These are phyloP conservation scores for Hystrix cristata DNA, from an alignment of 2,113 vertebrate genomes.

Conservation along the genomic window DNA sequence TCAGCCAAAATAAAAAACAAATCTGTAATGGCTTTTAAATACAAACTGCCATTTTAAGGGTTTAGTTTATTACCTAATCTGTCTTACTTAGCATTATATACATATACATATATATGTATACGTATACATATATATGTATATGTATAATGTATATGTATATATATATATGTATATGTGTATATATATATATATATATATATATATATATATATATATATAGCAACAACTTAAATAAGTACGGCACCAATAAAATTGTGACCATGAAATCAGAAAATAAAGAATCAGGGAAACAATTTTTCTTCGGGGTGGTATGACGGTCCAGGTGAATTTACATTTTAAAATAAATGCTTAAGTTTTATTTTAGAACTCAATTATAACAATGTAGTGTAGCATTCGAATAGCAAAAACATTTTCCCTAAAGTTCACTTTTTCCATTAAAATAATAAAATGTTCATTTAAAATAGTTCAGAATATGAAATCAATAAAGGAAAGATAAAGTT, in stretches of 20 bases:
- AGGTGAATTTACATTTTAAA: conserved; percentile 29
- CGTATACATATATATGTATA: too few relatives aligned
- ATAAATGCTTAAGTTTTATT: neutral
- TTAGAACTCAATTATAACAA: conserved; percentile 4
- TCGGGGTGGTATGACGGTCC: neutral
- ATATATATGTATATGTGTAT: too few relatives aligned
- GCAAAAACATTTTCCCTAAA: conserved; percentile 25
- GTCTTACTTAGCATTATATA: neutral
- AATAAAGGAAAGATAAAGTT: neutral
- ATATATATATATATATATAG: too few relatives aligned
- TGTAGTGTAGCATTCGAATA: neutral
- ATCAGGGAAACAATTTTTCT: conserved; percentile 27
- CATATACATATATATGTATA: neutral
- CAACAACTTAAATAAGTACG: neutral
- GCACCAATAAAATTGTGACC: neutral
- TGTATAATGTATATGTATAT: too few relatives aligned
- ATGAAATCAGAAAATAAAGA: conserved; percentile 16
- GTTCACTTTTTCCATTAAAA: conserved; percentile 11
- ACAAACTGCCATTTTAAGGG: neutral
- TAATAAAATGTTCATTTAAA: conserved; percentile 17
- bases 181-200: too few relatives aligned
- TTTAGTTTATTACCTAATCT: neutral
- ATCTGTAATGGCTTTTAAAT: conserved; percentile 2
- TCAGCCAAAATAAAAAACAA: conserved; percentile 31
- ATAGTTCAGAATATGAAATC: conserved; percentile 25